A percentile compares a stretch with the other conserved stretches of the same genome.
phyloP scores from a whole-genome alignment of 2,888 invertebrate genomes.

The Gari tellinella region DNA sequence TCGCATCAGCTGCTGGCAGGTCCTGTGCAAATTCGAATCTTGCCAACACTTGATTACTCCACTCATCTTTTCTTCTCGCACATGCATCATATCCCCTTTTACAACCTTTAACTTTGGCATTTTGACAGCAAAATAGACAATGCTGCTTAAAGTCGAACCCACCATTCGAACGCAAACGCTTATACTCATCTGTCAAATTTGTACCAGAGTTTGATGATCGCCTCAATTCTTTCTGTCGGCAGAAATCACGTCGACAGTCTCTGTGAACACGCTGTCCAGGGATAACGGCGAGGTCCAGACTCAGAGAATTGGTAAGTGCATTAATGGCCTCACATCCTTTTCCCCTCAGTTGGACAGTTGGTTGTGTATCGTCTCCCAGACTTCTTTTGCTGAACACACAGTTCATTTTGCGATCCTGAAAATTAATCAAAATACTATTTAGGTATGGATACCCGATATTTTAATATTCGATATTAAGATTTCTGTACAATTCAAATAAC shows the following conservation, averaged over 20 bases:
- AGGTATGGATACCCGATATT: too few relatives aligned
- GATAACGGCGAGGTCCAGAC: not conserved
- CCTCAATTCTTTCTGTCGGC: not conserved
- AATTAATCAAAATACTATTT: too few relatives aligned
- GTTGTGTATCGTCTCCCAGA: not conserved
- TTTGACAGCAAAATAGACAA: conserved; percentile 28
- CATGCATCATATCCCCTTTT: conserved; percentile 6
- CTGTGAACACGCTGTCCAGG: conserved; percentile 8
- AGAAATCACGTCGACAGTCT: too few relatives aligned
- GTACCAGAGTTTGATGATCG: not conserved
- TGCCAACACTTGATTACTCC: conserved; percentile 23
- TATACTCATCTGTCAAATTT: not conserved
- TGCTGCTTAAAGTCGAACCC: not conserved
- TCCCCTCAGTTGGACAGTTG: not conserved
- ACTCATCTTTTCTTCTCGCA: conserved; percentile 22
- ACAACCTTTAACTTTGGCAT: conserved; percentile 1
- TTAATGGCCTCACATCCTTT: conserved; percentile 9
- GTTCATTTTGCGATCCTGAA: too few relatives aligned
- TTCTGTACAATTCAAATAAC: too few relatives aligned
- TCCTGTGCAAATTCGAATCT: conserved; percentile 43
- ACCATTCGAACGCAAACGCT: not conserved
- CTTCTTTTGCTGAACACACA: not conserved
- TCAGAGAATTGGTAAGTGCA: too few relatives aligned
- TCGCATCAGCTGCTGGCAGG: conserved; percentile 60
- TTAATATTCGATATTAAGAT: too few relatives aligned